phyloP scores from a whole-genome alignment of 1,140 invertebrate genomes.

The Zelostemma sp. region DNA sequence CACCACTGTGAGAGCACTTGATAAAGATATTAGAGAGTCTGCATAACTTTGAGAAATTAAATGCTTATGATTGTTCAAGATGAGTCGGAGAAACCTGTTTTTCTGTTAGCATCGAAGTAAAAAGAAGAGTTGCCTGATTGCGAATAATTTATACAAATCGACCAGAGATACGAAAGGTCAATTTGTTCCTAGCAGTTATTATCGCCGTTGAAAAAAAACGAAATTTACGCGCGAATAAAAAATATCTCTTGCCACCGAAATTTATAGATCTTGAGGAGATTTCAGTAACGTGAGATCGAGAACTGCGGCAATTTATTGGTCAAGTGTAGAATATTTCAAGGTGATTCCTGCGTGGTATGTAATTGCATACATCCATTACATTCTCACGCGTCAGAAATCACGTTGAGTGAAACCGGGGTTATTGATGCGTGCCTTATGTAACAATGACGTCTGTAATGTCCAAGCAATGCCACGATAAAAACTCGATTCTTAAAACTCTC shows the following conservation, averaged over 20 bases:
- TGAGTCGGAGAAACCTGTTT: slow-evolving; percentile 5
- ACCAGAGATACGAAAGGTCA: neutral
- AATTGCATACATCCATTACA: slow-evolving; percentile 1
- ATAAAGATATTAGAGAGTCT: slow-evolving; percentile 9
- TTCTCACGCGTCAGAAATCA: neutral
- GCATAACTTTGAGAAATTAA: slow-evolving; percentile 4
- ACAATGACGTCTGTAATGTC: no score
- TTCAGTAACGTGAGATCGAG: slow-evolving; percentile 2
- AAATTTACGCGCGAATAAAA: no score
- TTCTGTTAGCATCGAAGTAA: neutral
- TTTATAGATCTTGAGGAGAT: no score
- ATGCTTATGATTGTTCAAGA: slow-evolving; percentile 2
- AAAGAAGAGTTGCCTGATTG: neutral
- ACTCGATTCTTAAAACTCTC: no score
- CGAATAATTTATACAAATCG: no score
- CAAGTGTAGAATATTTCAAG: slow-evolving; percentile 15
- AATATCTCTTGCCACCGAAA: no score
- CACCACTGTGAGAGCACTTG: neutral
- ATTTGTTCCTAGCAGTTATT: neutral
- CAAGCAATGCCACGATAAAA: no score
- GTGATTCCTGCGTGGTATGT: slow-evolving; percentile 3
- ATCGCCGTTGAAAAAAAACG: neutral
- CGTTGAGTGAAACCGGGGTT: neutral
- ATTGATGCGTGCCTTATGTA: neutral
- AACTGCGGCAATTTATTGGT: slow-evolving; percentile 10